Evolutionary conservation across 2,797 vertebrate genomes (phyloP), one percentile per base, ranked within the genome.

Genomic region (Rhinoraja longicauda): DNA sequence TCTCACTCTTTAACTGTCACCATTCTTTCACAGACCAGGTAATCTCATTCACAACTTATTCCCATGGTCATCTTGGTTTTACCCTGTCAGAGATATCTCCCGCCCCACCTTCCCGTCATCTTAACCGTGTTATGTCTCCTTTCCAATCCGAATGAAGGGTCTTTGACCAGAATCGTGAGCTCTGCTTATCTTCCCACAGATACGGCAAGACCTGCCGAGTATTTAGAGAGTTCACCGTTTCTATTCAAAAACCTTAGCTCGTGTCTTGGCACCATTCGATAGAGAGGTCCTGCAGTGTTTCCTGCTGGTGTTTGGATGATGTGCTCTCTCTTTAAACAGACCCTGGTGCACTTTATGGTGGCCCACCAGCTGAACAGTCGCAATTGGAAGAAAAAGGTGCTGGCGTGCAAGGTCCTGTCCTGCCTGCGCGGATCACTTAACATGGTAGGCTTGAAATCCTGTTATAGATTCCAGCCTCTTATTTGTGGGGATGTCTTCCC

Each of bases 321-420:
- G 21, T 59, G 24, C 84, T 88, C 59, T 88, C 59, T 88, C 5
- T 88, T 88, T 67, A 67, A 64, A 13, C 76, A 97, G 97, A 95
- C 94, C 92, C 93, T 97, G 94, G 96, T 96, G 93, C 95, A 96
- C n/a, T 96, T 94, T 73, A 94, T 96, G 93, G 94, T 97, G 93
- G 96, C 95, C 39, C 95, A 95, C 84, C 95, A 96, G 93, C 93
- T 97, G 86, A 97, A 96, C 75, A 96, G 95, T n/a, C 26, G 73
- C 82, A 95, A 96, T 4, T 97, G 96, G 96, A 95, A 93, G 93
- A 95, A 95, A 53, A 93, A 96, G 64, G 93, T 94, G 72, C 73
- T 96, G 93, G 95, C 96, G 91, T 97, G 96, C 94, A 93, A 94
- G 24, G 95, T 94, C 77, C 95, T 97, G n/a, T 95, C 95, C 26